Evolutionary conservation across 2,888 invertebrate genomes (phyloP).

Genomic region (Crepidodera aurea): DNA sequence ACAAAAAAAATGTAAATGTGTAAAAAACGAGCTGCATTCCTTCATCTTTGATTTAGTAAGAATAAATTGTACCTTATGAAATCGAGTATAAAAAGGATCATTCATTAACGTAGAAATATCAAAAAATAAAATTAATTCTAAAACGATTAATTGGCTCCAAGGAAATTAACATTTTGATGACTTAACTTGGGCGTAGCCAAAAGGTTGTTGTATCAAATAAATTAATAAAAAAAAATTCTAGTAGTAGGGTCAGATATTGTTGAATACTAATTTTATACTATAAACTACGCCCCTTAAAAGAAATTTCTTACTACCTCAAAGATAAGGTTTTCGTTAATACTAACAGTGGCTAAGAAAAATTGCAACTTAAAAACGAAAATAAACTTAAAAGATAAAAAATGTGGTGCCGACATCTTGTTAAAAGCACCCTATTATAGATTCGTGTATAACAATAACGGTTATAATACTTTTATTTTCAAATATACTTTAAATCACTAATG

Average conservation of each 20-base stretch:
- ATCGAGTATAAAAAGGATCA: no score
- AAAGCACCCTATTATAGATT: constrained; percentile 1
- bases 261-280: no score
- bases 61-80: no score
- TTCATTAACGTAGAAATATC: no score
- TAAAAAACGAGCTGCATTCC: constrained; percentile 4
- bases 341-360: constrained; percentile 18
- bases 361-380: constrained; percentile 8
- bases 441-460: not conserved
- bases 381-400: not conserved
- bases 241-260: no score
- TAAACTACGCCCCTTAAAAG: no score
- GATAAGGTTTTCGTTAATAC: not conserved
- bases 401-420: not conserved
- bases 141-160: no score
- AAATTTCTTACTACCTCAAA: constrained; percentile 12
- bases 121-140: no score
- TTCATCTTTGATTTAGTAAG: not conserved
- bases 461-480: not conserved
- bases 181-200: no score
- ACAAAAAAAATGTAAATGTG: constrained; percentile 10
- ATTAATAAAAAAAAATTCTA: no score
- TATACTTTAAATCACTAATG: not conserved
- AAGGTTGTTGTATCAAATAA: no score
- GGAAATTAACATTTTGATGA: no score